A percentile compares a stretch with the other conserved stretches of the same genome.
Evolutionary conservation across 30 jellyfish, hydroid and myxozoan genomes (phyloP).

Genomic region (Pelagia noctiluca): DNA sequence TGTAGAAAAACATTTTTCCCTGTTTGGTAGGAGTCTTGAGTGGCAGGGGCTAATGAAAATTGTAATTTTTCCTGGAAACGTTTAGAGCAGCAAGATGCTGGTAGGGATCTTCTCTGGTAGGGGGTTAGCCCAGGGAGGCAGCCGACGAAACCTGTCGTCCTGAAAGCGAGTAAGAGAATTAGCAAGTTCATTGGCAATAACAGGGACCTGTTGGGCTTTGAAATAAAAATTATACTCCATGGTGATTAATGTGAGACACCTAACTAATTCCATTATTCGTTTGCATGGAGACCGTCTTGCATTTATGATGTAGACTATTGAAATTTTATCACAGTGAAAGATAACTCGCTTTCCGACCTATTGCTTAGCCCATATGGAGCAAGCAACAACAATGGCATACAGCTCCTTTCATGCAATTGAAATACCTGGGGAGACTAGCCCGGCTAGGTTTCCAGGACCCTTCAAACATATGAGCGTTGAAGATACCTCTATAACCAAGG

Average conservation of each 20-base stretch:
- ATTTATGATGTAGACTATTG: background rate
- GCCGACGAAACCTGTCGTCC: conserved; percentile 7
- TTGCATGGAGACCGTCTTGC: background rate
- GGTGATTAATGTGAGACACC: background rate
- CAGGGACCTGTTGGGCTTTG: conserved; percentile 17
- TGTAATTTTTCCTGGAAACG: background rate
- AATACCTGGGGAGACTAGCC: background rate
- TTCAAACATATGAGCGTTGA: background rate
- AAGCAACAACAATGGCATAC: background rate
- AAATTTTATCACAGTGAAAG: background rate
- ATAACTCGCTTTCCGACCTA: background rate
- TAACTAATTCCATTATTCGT: background rate
- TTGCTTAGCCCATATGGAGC: background rate
- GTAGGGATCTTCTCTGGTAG: background rate
- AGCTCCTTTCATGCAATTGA: background rate
- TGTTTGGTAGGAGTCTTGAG: conserved; percentile 5
- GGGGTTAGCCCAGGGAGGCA: conserved; percentile 14
- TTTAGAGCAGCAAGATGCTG: conserved; percentile 19
- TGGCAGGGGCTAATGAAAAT: background rate
- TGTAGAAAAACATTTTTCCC: background rate
- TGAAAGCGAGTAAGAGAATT: conserved; percentile 10
- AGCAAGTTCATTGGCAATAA: conserved; percentile 1
- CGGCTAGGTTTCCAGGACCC: conserved; percentile 19
- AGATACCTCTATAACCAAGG: background rate
- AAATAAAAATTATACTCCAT: background rate